Evolutionary conservation across 2,888 invertebrate genomes (phyloP), one percentile per base, ranked within the genome.

Genomic region (Nipponacmea schrenckii): DNA sequence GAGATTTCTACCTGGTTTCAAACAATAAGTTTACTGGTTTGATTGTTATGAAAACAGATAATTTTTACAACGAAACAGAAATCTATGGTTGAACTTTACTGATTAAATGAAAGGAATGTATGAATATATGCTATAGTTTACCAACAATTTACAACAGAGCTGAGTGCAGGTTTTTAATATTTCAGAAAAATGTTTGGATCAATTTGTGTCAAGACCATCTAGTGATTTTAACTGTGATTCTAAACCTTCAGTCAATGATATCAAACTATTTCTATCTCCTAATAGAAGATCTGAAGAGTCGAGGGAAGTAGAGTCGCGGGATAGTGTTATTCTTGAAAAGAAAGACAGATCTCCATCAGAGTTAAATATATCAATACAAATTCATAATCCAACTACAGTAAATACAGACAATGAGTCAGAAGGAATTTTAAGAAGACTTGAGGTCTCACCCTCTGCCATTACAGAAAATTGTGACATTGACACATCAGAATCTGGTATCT

Each of bases 111-210:
- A n/a, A n/a, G n/a, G n/a, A n/a, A n/a, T n/a, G n/a, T n/a, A n/a
- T n/a, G n/a, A n/a, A n/a, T n/a, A n/a, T n/a, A n/a, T n/a, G n/a
- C n/a, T n/a, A n/a, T n/a, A n/a, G n/a, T n/a, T n/a, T n/a, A n/a
- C n/a, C n/a, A n/a, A n/a, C n/a, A n/a, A n/a, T n/a, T n/a, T n/a
- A n/a, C n/a, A n/a, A n/a, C n/a, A n/a, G n/a, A n/a, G n/a, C n/a
- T n/a, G n/a, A n/a, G n/a, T n/a, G n/a, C n/a, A n/a, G n/a, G n/a
- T n/a, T n/a, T 50, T 62, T 69, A 31, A 24, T 65, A 45, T 74
- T 76, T 46, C 75, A 80, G 80, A 80, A 68, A 76, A 75, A 70
- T 72, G 70, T 56, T 68, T 80, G 12, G 80, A 80, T 64, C 48
- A 62, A 26, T 80, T 79, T 70, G 31, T 79, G 15, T 73, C 74